Base-by-base conservation (phyloP, 1,140 invertebrate species). In the Mercenaria mercenaria region DNA sequence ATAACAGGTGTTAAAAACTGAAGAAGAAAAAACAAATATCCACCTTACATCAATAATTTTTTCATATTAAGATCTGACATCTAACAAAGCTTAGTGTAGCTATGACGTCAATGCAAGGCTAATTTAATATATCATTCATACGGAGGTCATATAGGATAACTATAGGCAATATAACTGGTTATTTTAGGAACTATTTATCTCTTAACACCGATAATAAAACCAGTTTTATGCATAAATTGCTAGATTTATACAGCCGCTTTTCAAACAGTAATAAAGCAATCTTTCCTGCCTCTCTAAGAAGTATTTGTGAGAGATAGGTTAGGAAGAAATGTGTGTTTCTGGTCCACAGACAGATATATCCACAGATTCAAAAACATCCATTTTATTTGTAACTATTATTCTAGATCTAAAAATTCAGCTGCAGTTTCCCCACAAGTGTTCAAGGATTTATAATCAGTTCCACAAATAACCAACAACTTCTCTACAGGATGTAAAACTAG, bases 171-270 rank as follows among this genome's bases (percentile, higher is more conserved):
- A 56, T 37, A 56, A 52, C 76, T n/a, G 76, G 76, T 79, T 79
- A 79, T 79, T 79, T 79, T 79, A 34, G 76, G 76, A 47, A 79
- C 76, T 79, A 34, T 79, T 79, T 52, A 79, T 79, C 76, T 52
- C 43, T 37, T 26, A 59, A 79, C 47, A 34, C 34, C 6, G 74
- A 32, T 52, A 79, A 79, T 79, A 79, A 72, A 79, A 56, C 76
- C 13, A 50, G 74, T 79, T 56, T 79, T 79, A 79, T 50, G 76
- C 43, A 79, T 56, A 56, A 79, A 56, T 79, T 79, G 29, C 76
- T n/a, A 52, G 76, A 32, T 52, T 56, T 79, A 41, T 15, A 72
- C 37, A 32, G 15, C 1, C 23, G 34, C 67, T 39, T 72, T 72
- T 72, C 67, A 72, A 72, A 72, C 37, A 39, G 67, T n/a, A 72